Evolutionary conservation across 2,113 vertebrate species (phyloP), one percentile per base, ranked within the genome.

Genomic region (Sylvicapra grimmia): DNA sequence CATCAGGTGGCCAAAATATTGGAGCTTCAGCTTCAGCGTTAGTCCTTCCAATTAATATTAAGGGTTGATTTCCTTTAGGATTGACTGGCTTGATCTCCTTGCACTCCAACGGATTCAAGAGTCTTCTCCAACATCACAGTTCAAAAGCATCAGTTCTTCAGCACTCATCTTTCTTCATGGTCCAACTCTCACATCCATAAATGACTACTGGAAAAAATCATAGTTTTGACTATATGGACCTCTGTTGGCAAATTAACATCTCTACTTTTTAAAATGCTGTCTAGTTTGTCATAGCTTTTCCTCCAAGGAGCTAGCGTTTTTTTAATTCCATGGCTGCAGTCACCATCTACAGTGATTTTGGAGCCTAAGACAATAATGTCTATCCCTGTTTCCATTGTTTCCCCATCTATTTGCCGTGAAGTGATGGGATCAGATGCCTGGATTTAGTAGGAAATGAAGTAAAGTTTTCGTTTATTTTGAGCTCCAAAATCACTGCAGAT

Each of bases 381-480:
- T 40, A 75, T 75, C n/a, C 36, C 68, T 75, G 19, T 75, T 40
- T 40, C 68, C 10, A 40, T 75, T 75, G 68, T 75, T 75, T 75
- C 10, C 68, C 68, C 8, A 3, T 75, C 19, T 40, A 40, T 40
- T 40, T 75, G 68, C 68, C n/a, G 40, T 75, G 68, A 40, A 75
- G 68, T 40, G n/a, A 75, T 40, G n/a, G 68, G n/a, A 40, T 40
- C 5, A 12, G n/a, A 75, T 23, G 68, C n/a, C 1, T 93, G 36
- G 82, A 33, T 53, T 96, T 44, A 94, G 44, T 89, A 97, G 51
- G 40, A 90, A 91, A 93, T 65, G 23, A 80, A 96, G 79, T 86
- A 44, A 93, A 75, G 75, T 75, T 84, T 93, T 6, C 36, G 27
- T 72, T 93, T 59, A 59, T 59, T 27, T 25, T 59, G 58, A 59